phyloP scores from a whole-genome alignment of 2,888 invertebrate genomes.

The Monochamus alternatus region DNA sequence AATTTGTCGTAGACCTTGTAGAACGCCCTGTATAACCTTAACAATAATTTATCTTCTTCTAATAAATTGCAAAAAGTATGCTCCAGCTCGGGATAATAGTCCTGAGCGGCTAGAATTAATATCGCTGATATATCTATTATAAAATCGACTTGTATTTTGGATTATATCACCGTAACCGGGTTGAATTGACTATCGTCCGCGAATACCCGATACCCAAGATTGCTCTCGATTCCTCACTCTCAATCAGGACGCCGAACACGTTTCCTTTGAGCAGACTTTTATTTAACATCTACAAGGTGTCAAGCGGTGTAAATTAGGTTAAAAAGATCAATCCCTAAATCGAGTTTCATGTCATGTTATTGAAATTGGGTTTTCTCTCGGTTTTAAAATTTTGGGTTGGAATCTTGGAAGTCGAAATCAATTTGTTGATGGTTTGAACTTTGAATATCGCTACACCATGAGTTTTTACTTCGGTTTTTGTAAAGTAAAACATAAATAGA shows the following conservation, averaged over 20 bases:
- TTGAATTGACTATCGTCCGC: constrained; percentile 28
- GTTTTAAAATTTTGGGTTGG: constrained; percentile 19
- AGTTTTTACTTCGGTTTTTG: too few species aligned
- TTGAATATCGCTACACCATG: background rate
- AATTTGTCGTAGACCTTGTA: too few species aligned
- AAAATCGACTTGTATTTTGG: too few species aligned
- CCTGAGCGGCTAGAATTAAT: too few species aligned
- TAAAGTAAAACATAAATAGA: too few species aligned
- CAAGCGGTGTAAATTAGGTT: constrained; percentile 60
- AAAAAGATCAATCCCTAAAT: constrained; percentile 61
- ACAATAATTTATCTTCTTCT: too few species aligned
- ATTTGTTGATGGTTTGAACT: background rate
- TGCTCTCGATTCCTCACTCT: constrained; percentile 45
- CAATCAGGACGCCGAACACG: constrained; percentile 62
- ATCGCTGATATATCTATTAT: too few species aligned
- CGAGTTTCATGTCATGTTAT: constrained; percentile 59
- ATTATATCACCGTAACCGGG: too few species aligned
- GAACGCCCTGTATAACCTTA: too few species aligned
- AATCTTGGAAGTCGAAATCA: constrained; percentile 10
- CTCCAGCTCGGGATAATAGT: too few species aligned
- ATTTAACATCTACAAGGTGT: constrained; percentile 63
- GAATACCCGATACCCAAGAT: constrained; percentile 38
- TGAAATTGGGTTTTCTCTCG: constrained; percentile 47
- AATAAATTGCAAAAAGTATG: too few species aligned
- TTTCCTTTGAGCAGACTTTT: constrained; percentile 64